phyloP scores from a whole-genome alignment of 1,140 invertebrate species.

The Camponotus pennsylvanicus region DNA sequence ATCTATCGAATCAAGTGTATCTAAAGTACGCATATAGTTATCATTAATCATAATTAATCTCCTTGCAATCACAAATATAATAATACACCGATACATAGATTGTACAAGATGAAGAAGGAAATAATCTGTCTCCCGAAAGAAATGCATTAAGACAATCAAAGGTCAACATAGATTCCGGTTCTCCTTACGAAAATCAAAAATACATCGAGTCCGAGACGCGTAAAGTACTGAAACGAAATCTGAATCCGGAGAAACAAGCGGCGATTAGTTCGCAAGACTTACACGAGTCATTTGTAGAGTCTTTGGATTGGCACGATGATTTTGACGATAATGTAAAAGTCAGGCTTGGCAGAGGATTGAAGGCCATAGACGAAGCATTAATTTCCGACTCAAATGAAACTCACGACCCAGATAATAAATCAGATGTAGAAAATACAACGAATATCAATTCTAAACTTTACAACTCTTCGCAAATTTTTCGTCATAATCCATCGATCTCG shows the following conservation, averaged over 20 bases:
- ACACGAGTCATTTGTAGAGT: conserved; percentile 77
- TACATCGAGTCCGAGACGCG: conserved; percentile 35
- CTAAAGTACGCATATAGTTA: conserved; percentile 7
- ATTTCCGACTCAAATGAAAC: background rate
- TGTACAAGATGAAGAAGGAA: background rate
- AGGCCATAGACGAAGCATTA: conserved; percentile 38
- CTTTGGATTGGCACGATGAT: conserved; percentile 69
- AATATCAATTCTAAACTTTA: background rate
- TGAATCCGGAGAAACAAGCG: conserved; percentile 52
- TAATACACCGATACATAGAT: conserved; percentile 32
- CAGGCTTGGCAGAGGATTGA: conserved; percentile 73
- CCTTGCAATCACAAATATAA: background rate
- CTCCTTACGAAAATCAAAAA: conserved; percentile 58
- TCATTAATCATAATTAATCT: background rate
- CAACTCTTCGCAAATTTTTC: background rate
- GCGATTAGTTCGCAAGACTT: conserved; percentile 66
- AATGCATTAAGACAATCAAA: background rate
- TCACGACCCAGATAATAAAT: background rate
- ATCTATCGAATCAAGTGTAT: background rate
- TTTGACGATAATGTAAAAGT: conserved; percentile 71
- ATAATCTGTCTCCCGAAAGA: background rate
- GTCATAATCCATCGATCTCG: background rate
- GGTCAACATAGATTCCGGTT: conserved; percentile 59
- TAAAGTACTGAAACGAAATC: conserved; percentile 44
- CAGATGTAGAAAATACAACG: background rate